Evolutionary conservation across 2,113 vertebrate species (phyloP).

Genomic region (Mus musculus): GRCm39 chr3:128721501-128722000

Average conservation of each 20-base stretch:
- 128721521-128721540: not conserved
- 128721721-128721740: not conserved
- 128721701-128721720: conserved; percentile 8
- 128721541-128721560: not conserved
- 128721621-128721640: not conserved
- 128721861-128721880: conserved; percentile 35
- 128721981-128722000: not conserved
- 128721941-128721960: not conserved
- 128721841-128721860: not conserved
- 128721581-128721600: not conserved
- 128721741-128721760: not conserved
- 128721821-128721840: conserved; percentile 26
- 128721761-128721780: not conserved
- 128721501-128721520: not conserved
- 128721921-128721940: not conserved
- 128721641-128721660: not conserved
- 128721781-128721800: not conserved
- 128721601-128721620: conserved; percentile 5
- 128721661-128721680: not conserved
- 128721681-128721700: conserved; percentile 5
- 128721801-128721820: not conserved
- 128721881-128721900: not conserved
- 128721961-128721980: not conserved
- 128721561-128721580: not conserved
- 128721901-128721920: not conserved